Base-by-base conservation (phyloP, 2,888 invertebrate species). In the Odontocolon sp. region DNA sequence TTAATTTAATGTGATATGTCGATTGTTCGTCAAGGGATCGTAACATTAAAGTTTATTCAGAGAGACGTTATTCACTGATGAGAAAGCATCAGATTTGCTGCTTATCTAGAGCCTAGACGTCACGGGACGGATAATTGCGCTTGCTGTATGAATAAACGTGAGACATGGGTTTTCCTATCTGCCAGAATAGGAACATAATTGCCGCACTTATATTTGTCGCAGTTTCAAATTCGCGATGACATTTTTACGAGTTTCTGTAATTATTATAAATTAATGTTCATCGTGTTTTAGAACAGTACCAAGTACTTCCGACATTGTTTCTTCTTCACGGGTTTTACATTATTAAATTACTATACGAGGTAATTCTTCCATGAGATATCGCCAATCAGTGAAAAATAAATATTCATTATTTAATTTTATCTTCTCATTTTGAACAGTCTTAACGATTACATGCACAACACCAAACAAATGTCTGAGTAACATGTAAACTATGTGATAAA, bases 171-270 rank as follows among this genome's bases (percentile, higher is more conserved):
- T 63, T 63, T 11, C 33, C 45, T 36, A 63, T 33, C 33, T 18
- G 18, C 11, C 14, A 47, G 91, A 92, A 61, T 90, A 88, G 59
- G 89, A 90, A 77, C 91, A 91, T 52, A 78, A 88, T 87, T 86
- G 21, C 88, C 88, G 23, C 87, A 88, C 72, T 87, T 86, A 66
- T 80, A 83, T 11, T 78, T 78, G 71, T 82, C 77, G 68, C 88
- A 40, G 81, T 54, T 40, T 31, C 33, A 6, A 77, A 54, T 23
- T 38, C 56, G 2, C 72, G 59, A 63, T 75, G 70, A 50, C 73
- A 72, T 45, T 67, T 73, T 14, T 73, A 79, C 33, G 61, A 28
- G 47, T 67, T 80, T 16, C 66, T 63, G 38, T 78, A 78, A 36
- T 59, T 73, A 2, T 9, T 36, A 68, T 68, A 61, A 42, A 31